Conservation (phyloP, 2,888 invertebrate species). For the Parascotia fuliginaria region DNA sequence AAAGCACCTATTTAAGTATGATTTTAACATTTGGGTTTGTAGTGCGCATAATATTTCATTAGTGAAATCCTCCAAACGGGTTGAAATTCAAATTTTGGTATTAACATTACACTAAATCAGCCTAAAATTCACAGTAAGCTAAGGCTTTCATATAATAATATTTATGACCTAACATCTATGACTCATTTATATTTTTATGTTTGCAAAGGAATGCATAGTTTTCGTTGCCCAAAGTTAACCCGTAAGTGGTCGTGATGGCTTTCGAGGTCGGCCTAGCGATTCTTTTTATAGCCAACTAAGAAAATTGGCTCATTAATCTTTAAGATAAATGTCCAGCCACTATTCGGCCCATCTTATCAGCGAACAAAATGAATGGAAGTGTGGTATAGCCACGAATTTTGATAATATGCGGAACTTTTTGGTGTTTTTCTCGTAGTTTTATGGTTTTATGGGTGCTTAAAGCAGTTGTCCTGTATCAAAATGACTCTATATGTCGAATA, state of each 20-base stretch:
- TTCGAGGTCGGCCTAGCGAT: constrained; percentile 76
- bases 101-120: constrained; percentile 18
- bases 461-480: constrained; percentile 47
- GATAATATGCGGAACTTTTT: constrained; percentile 57
- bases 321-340: constrained; percentile 84
- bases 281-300: constrained; percentile 86
- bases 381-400: constrained; percentile 68
- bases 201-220: constrained; percentile 54
- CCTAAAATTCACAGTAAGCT: constrained; percentile 14
- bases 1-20: constrained; percentile 5
- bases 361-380: constrained; percentile 74
- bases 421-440: constrained; percentile 51
- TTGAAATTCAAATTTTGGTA: constrained; percentile 18
- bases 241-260: constrained; percentile 68
- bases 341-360: constrained; percentile 84
- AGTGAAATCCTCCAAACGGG: constrained; percentile 9
- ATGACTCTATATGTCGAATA: constrained; percentile 44
- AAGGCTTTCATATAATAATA: constrained; percentile 10
- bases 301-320: constrained; percentile 86
- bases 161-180: constrained; percentile 11
- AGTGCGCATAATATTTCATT: constrained; percentile 5
- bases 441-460: constrained; percentile 49
- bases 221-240: constrained; percentile 64
- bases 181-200: constrained; percentile 30
- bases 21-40: neutral